Percentiles rank a stretch among this genome's conserved stretches.
phyloP scores from a whole-genome alignment of 2,797 vertebrate genomes.

The Sebastes hopkinsi region DNA sequence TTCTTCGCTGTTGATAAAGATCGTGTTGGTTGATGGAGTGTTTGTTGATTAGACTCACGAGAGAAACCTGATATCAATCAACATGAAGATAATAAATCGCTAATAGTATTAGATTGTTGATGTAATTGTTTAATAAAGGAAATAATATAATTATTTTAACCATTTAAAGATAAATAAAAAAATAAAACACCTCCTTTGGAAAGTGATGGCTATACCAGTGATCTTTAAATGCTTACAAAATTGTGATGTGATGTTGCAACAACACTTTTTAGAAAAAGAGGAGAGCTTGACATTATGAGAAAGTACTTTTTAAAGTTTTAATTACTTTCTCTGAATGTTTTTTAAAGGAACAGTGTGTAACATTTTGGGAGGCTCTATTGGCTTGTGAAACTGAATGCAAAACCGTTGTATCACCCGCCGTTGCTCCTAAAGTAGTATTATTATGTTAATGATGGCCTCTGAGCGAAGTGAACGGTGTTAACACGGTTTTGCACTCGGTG shows the following conservation, averaged over 20 bases:
- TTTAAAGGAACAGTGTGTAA: background rate
- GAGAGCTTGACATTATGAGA: background rate
- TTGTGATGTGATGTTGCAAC: background rate
- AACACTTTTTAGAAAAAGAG: background rate
- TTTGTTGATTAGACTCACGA: slow-evolving; percentile 43
- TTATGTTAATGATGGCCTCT: too few relatives aligned
- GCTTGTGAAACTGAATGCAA: too few relatives aligned
- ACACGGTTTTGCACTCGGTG: too few relatives aligned
- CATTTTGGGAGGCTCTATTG: background rate
- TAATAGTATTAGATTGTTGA: background rate
- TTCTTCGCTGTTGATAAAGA: slow-evolving; percentile 59
- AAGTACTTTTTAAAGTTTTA: background rate
- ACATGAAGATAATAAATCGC: slow-evolving; percentile 14
- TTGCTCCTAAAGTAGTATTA: too few relatives aligned
- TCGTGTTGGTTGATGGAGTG: slow-evolving; percentile 45
- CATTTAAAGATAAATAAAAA: background rate
- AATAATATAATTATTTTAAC: background rate
- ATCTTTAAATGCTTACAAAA: background rate
- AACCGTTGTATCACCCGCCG: too few relatives aligned
- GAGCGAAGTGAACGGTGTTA: too few relatives aligned
- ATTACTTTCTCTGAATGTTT: background rate
- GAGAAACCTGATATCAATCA: slow-evolving; percentile 42
- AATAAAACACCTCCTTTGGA: background rate
- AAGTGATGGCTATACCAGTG: background rate
- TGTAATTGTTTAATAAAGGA: background rate